These are phyloP conservation scores for Diacarnus erythraeanus DNA, from an alignment of 37 sponge, comb jelly and placozoan genomes.

Conservation along the genomic window DNA sequence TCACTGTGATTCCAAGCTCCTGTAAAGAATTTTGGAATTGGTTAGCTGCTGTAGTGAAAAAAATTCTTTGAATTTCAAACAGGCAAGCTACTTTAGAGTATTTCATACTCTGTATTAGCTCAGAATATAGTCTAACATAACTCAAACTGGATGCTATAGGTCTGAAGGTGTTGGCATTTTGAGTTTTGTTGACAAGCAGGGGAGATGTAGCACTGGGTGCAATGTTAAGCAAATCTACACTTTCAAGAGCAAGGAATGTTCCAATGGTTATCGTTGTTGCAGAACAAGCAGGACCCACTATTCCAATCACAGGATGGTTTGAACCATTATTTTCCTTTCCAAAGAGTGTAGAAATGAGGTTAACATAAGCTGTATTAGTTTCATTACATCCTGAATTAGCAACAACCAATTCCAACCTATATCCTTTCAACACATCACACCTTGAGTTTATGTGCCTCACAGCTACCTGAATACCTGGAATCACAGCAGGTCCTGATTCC, in stretches of 20 bases:
- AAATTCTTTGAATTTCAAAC: not conserved
- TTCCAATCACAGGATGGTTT: slow-evolving; percentile 26
- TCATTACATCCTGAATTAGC: slow-evolving; percentile 26
- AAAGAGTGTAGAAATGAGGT: not conserved
- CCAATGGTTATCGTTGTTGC: slow-evolving; percentile 15
- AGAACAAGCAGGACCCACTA: slow-evolving; percentile 38
- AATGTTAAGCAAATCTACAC: not conserved
- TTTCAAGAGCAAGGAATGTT: not conserved
- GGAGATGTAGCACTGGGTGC: slow-evolving; percentile 11
- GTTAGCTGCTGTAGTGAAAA: not conserved
- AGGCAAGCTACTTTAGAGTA: not conserved
- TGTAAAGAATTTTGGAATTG: not conserved
- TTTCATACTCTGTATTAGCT: not conserved
- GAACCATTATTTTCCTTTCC: not conserved
- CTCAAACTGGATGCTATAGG: not conserved
- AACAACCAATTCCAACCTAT: slow-evolving; percentile 5
- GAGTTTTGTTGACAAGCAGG: not conserved
- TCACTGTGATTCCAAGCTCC: not conserved
- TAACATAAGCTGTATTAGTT: not conserved
- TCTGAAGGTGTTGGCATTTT: slow-evolving; percentile 15
- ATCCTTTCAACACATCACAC: slow-evolving; percentile 6
- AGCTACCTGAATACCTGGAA: slow-evolving; percentile 15
- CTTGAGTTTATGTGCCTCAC: slow-evolving; percentile 20
- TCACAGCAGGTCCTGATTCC: slow-evolving; percentile 1
- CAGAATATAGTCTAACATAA: not conserved